Conservation (phyloP, 2,113 vertebrate genomes). For the Mormyrus lacerda region DNA sequence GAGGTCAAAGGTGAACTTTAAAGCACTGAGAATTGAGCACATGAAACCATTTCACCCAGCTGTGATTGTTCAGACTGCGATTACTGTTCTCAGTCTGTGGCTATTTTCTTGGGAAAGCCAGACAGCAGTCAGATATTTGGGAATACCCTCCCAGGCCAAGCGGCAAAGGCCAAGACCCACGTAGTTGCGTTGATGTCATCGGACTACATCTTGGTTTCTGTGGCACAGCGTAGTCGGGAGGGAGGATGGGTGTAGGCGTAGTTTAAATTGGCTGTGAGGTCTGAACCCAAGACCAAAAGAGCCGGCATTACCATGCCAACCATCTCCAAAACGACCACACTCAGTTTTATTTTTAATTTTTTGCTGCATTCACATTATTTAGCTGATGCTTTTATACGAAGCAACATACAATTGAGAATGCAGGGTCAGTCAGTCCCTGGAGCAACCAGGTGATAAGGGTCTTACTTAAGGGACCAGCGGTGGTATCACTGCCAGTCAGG, state of each 20-base stretch:
- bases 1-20: background rate
- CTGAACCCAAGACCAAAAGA: background rate
- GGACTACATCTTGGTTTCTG: background rate
- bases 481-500: background rate
- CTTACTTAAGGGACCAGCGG: background rate
- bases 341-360: background rate
- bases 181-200: background rate
- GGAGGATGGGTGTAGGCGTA: background rate
- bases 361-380: background rate
- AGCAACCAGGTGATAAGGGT: background rate
- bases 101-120: background rate
- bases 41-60: background rate
- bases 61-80: background rate
- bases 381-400: background rate
- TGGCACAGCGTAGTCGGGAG: background rate
- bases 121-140: background rate
- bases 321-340: background rate
- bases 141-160: background rate
- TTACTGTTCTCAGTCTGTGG: background rate
- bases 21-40: background rate
- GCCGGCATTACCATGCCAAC: background rate
- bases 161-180: background rate
- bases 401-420: background rate
- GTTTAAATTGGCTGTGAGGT: background rate
- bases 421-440: background rate